Percentiles rank a stretch among this genome's conserved stretches.
Evolutionary conservation across 2,888 invertebrate genomes (phyloP).

Genomic region (Drosophila kokeensis): DNA sequence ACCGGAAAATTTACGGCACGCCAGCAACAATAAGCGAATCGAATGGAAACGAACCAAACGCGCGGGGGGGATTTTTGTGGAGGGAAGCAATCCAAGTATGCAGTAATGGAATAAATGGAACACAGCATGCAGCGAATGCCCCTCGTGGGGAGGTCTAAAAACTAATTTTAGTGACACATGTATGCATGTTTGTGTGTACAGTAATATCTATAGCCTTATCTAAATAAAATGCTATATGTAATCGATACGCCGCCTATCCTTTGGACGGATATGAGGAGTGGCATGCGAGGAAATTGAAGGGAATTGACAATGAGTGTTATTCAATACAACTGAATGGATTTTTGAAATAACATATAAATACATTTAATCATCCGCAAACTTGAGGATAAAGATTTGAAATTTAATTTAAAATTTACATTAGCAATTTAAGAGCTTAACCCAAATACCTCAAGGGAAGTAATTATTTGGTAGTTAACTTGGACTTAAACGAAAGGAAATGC

Average conservation of each 20-base stretch:
- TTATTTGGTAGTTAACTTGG: not conserved
- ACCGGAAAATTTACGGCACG: slow-evolving; percentile 75
- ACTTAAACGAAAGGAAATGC: not conserved
- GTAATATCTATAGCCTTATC: slow-evolving; percentile 1
- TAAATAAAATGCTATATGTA: slow-evolving; percentile 20
- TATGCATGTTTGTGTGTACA: slow-evolving; percentile 4
- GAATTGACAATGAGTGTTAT: not conserved
- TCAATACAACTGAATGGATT: not conserved
- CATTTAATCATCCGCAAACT: not conserved
- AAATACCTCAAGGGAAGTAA: not conserved
- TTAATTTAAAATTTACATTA: not conserved
- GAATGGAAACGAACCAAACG: slow-evolving; percentile 12
- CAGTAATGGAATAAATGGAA: slow-evolving; percentile 64
- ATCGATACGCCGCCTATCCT: slow-evolving; percentile 12
- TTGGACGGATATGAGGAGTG: not conserved
- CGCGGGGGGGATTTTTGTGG: slow-evolving; percentile 3
- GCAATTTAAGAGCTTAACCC: not conserved
- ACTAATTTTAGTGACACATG: slow-evolving; percentile 69
- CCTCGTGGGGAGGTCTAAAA: slow-evolving; percentile 52
- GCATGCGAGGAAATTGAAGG: not conserved
- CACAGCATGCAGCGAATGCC: slow-evolving; percentile 40
- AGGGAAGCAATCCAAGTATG: slow-evolving; percentile 36
- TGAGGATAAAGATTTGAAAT: not conserved
- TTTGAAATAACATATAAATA: not conserved
- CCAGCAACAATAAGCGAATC: slow-evolving; percentile 50